A percentile compares a stretch with the other conserved stretches of the same genome.
These are phyloP conservation scores for Musca vetustissima DNA, from an alignment of 1,140 invertebrate genomes.

Conservation along the genomic window DNA sequence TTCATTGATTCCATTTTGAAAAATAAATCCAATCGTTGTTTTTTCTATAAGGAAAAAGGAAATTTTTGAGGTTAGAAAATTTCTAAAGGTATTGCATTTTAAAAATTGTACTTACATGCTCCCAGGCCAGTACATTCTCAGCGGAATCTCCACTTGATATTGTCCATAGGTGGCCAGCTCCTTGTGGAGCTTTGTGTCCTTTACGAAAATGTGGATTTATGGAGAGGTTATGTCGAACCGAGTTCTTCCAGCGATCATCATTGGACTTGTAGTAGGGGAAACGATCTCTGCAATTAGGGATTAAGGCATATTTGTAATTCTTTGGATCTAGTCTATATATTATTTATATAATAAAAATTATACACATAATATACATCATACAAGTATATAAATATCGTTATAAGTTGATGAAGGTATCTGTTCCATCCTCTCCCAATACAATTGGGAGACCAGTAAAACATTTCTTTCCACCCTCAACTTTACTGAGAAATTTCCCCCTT, in stretches of 20 bases:
- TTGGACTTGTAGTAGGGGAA: slow-evolving; percentile 85
- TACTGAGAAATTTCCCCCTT: no score
- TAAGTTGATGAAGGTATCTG: no score
- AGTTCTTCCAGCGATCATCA: slow-evolving; percentile 89
- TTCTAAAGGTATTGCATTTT: neutral
- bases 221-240: slow-evolving; percentile 81
- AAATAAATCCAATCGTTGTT: slow-evolving; percentile 54
- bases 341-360: no score
- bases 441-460: no score
- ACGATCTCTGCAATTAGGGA: slow-evolving; percentile 65
- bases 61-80: neutral
- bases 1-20: slow-evolving; percentile 55
- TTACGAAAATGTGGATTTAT: slow-evolving; percentile 89
- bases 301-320: no score
- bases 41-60: slow-evolving; percentile 49
- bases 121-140: slow-evolving; percentile 53
- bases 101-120: slow-evolving; percentile 45
- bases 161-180: slow-evolving; percentile 84
- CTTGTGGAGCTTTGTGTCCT: slow-evolving; percentile 78
- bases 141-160: slow-evolving; percentile 66
- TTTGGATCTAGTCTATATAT: no score
- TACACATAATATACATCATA: no score
- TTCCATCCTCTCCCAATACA: no score
- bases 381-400: no score
- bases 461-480: no score